Evolutionary conservation across 2,888 invertebrate species (phyloP), one percentile per base, ranked within the genome.

Genomic region (Lepetodrilus schrolli): DNA sequence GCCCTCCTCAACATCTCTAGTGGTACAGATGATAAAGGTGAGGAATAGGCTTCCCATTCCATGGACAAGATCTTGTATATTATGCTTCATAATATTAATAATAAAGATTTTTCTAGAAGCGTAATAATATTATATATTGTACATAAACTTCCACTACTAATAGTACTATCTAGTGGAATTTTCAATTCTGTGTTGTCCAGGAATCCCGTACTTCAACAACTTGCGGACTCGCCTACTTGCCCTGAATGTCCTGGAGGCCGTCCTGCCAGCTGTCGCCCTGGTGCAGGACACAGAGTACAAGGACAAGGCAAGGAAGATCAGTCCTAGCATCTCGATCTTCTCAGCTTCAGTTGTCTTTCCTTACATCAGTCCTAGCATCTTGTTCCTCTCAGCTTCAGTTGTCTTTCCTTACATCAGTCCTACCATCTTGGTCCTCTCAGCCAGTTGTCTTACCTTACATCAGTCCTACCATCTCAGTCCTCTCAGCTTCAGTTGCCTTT

Each of bases 181-280:
- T n/a, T n/a, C n/a, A n/a, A n/a, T n/a, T n/a, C n/a, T n/a, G n/a
- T n/a, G n/a, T n/a, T n/a, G n/a, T n/a, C n/a, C 75, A 87, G 86
- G 83, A 66, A 73, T 87, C 58, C 89, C 90, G 10, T 87, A 90
- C 76, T 86, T 92, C 58, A 91, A 91, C 76, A 91, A 92, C 48
- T 86, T 93, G 21, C 83, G 93, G 47, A 92, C 93, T 0, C 91
- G 92, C 76, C 89, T 93, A 74, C 84, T 93, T 68, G 91, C 92
- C 3, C 83, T 93, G 20, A 92, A 92, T 79, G 86, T 93, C 4
- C 83, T 93, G 38, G 92, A 92, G 76, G 90, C 91, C 1, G 90
- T 93, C 7, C 85, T 93, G 50, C 92, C 92, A 0, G 82, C 86
- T 23, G 87, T 88, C 23, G 90, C 91, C 72, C n/a, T n/a, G n/a